phyloP scores from a whole-genome alignment of 2,797 vertebrate genomes.

The Dendrocincla fuliginosa region DNA sequence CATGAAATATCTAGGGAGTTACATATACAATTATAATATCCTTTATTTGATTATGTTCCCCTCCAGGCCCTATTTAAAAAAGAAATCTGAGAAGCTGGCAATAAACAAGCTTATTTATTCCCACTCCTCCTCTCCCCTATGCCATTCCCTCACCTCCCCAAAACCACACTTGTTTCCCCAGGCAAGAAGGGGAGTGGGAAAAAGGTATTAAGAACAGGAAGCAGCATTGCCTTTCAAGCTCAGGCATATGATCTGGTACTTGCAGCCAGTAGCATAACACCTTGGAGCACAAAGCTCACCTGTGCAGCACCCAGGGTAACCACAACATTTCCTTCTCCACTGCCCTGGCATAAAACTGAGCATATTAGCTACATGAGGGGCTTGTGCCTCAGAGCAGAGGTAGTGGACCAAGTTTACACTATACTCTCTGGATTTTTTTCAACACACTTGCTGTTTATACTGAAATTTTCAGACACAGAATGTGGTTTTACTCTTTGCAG shows the following conservation, averaged over 20 bases:
- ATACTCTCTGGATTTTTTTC: not conserved
- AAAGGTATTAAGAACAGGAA: not conserved
- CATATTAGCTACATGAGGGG: rapidly evolving
- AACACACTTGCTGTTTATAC: not conserved
- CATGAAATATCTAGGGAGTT: not conserved
- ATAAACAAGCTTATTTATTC: not conserved
- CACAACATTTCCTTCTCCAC: rapidly evolving
- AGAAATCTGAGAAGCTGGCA: not conserved
- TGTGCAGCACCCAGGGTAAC: not conserved
- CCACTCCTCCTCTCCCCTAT: not conserved
- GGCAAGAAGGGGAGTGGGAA: rapidly evolving
- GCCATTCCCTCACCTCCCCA: not conserved
- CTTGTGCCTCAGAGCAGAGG: not conserved
- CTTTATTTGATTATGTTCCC: not conserved
- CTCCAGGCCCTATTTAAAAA: not conserved
- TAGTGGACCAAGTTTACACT: rapidly evolving
- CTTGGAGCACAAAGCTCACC: not conserved
- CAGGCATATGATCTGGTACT: not conserved
- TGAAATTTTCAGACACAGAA: not conserved
- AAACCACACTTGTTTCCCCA: not conserved
- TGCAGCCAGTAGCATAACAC: not conserved
- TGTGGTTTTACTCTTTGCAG: not conserved
- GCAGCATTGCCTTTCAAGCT: not conserved
- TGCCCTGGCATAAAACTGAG: not conserved
- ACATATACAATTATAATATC: not conserved